Percentiles rank a stretch among this genome's conserved stretches.
These are phyloP conservation scores for Zygaena filipendulae DNA, from an alignment of 2,888 invertebrate genomes.

Conservation along the genomic window DNA sequence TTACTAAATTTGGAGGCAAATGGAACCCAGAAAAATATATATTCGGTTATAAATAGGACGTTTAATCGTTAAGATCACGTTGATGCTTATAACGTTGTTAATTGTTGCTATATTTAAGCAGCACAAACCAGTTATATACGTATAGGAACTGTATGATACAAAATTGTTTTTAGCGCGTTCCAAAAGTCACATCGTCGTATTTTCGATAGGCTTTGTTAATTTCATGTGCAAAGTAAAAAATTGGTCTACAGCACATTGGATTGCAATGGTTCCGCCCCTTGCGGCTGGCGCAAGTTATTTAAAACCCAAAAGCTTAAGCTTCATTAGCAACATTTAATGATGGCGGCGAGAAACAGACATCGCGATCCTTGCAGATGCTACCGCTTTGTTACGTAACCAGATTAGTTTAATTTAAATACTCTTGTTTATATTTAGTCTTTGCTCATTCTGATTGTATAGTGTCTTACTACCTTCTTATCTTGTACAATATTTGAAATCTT, in stretches of 20 bases:
- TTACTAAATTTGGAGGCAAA: slow-evolving; percentile 28
- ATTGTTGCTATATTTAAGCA: too few relatives aligned
- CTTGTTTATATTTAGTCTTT: too few relatives aligned
- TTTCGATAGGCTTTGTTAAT: slow-evolving; percentile 52
- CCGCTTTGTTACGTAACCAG: slow-evolving; percentile 30
- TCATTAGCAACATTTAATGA: slow-evolving; percentile 67
- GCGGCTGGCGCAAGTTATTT: slow-evolving; percentile 50
- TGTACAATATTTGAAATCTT: too few relatives aligned
- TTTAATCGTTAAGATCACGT: too few relatives aligned
- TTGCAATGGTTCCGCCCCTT: slow-evolving; percentile 40
- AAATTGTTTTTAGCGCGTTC: too few relatives aligned
- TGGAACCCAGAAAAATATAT: slow-evolving; percentile 20
- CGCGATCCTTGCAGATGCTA: slow-evolving; percentile 35
- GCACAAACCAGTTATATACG: too few relatives aligned
- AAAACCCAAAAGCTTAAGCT: slow-evolving; percentile 60
- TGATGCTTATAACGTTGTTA: too few relatives aligned
- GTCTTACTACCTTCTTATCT: too few relatives aligned
- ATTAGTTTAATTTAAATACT: too few relatives aligned
- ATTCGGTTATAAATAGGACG: too few relatives aligned
- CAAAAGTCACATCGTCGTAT: slow-evolving; percentile 42
- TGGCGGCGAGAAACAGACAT: slow-evolving; percentile 50
- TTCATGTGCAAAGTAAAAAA: slow-evolving; percentile 52
- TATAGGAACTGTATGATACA: too few relatives aligned
- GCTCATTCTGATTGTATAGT: too few relatives aligned
- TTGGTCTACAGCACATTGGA: slow-evolving; percentile 30